Evolutionary conservation across 2,113 vertebrate species (phyloP).

Genomic region (Chloropsis hardwickii): DNA sequence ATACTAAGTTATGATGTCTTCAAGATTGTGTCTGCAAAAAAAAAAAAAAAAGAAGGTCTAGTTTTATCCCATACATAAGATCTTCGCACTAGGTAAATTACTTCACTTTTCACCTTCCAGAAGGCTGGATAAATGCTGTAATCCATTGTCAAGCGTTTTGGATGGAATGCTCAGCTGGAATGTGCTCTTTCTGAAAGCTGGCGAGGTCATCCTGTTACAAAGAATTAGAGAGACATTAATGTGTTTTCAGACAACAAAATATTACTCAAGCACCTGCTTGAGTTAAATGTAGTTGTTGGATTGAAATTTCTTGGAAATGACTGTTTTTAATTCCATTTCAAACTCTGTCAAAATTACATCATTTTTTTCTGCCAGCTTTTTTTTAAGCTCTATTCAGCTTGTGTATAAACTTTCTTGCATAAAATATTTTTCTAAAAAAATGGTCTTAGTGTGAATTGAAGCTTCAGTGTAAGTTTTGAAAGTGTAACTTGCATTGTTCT

Average conservation of each 20-base stretch:
- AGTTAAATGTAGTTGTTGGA: conserved; percentile 10
- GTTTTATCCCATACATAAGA: background rate
- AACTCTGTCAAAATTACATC: background rate
- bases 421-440: background rate
- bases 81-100: background rate
- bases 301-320: conserved; percentile 10
- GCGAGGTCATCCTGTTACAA: background rate
- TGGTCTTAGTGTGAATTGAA: background rate
- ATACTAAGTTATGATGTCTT: background rate
- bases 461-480: background rate
- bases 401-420: background rate
- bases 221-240: background rate
- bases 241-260: conserved; percentile 5
- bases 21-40: background rate
- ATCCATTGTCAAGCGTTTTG: background rate
- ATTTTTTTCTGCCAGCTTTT: background rate
- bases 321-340: background rate
- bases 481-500: background rate
- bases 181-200: conserved; percentile 10
- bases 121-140: background rate
- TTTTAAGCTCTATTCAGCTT: background rate
- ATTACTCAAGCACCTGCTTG: background rate
- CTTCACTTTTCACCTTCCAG: background rate
- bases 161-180: conserved; percentile 11
- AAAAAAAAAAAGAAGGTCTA: background rate